Conservation (phyloP, 2,797 vertebrate genomes). For the Sorex maritimensis region DNA sequence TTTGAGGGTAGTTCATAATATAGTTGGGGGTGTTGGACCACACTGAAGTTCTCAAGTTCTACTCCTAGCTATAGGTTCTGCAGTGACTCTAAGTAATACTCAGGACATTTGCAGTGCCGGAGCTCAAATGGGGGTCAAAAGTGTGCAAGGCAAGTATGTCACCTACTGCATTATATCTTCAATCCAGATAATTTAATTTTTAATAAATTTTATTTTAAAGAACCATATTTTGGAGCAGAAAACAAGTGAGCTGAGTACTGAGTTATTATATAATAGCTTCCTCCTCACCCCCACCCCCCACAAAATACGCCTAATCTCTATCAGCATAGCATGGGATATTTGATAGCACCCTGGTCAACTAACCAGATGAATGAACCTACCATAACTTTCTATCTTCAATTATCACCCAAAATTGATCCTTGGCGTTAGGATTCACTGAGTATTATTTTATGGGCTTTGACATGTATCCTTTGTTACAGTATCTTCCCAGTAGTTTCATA, state of each 20-base stretch:
- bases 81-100: too few relatives aligned
- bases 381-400: neutral
- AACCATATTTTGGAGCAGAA: neutral
- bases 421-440: neutral
- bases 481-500: neutral
- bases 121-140: too few relatives aligned
- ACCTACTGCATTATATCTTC: too few relatives aligned
- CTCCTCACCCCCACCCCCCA: too few relatives aligned
- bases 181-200: constrained; percentile 34
- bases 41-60: neutral
- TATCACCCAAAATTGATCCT: neutral
- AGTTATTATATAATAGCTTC: neutral
- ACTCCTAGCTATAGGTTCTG: too few relatives aligned
- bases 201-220: constrained; percentile 20
- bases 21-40: neutral
- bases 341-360: neutral
- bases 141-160: too few relatives aligned
- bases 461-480: neutral
- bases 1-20: too few relatives aligned
- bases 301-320: neutral
- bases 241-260: constrained; percentile 8
- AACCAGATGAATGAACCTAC: neutral
- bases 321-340: neutral
- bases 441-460: neutral
- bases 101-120: too few relatives aligned